A percentile compares a stretch with the other conserved stretches of the same genome.
Evolutionary conservation across 2,113 vertebrate genomes (phyloP).

Genomic region (Podarcis raffonei): DNA sequence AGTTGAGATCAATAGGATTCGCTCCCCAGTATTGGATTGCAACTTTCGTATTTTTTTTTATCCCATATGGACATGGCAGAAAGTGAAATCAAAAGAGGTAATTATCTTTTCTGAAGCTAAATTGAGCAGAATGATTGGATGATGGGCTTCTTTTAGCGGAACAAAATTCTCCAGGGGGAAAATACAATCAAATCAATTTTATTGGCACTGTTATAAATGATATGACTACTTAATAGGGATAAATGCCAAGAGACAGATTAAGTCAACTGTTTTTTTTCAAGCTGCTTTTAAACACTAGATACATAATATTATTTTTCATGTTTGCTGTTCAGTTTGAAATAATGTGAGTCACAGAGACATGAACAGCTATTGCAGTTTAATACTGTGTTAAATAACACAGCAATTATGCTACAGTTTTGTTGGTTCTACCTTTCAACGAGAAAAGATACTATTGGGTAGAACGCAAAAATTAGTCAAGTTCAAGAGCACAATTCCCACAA

Average conservation of each 20-base stretch:
- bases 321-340: conserved; percentile 8
- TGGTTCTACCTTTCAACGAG: neutral
- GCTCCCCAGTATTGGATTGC: neutral
- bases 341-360: neutral
- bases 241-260: conserved; percentile 38
- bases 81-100: conserved; percentile 32
- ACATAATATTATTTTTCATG: conserved; percentile 18
- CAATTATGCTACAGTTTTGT: neutral
- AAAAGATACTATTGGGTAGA: neutral
- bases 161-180: conserved; percentile 33
- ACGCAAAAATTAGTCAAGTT: neutral
- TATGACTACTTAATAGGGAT: conserved; percentile 32
- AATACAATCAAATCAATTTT: conserved; percentile 44
- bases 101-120: conserved; percentile 39
- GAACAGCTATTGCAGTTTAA: conserved; percentile 1
- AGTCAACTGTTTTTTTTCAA: conserved; percentile 25
- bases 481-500: neutral
- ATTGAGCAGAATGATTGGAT: conserved; percentile 42
- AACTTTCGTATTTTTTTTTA: neutral
- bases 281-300: conserved; percentile 18
- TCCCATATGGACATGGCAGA: conserved; percentile 28
- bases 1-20: neutral
- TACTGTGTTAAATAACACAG: conserved; percentile 1
- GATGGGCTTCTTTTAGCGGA: conserved; percentile 27
- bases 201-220: conserved; percentile 31